Conservation (phyloP, 2,797 vertebrate species). For the Channa striata region DNA sequence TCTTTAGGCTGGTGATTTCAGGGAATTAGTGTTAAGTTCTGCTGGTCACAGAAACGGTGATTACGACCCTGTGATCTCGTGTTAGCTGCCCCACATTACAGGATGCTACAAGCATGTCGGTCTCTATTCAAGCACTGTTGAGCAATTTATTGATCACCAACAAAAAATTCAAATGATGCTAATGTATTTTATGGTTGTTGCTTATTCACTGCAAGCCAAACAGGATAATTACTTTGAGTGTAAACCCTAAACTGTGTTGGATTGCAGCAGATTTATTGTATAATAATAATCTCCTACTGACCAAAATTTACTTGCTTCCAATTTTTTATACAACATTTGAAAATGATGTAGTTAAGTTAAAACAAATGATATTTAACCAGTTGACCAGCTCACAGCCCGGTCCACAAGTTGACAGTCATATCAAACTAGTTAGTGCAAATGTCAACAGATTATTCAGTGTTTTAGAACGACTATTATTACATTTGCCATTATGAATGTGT, state of each 20-base stretch:
- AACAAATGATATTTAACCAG: slow-evolving; percentile 1
- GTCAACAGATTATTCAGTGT: background rate
- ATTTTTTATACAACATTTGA: background rate
- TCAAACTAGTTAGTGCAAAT: slow-evolving; percentile 1
- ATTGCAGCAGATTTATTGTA: slow-evolving; percentile 1
- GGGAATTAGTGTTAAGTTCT: slow-evolving; percentile 46
- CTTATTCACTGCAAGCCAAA: slow-evolving; percentile 3
- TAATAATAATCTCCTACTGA: background rate
- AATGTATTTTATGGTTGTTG: background rate
- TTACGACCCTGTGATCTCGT: slow-evolving; percentile 28
- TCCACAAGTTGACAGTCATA: background rate
- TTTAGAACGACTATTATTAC: background rate
- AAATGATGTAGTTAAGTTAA: background rate
- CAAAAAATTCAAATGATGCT: background rate
- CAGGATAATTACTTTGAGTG: slow-evolving; percentile 6
- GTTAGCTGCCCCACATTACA: slow-evolving; percentile 7
- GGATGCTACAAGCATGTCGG: background rate
- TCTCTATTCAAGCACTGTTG: slow-evolving; percentile 5
- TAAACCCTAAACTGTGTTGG: slow-evolving; percentile 8
- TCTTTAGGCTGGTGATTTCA: slow-evolving; percentile 43
- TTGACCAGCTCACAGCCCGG: background rate
- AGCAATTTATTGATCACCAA: background rate
- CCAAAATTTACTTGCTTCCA: background rate
- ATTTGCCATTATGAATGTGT: background rate
- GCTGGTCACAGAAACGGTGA: slow-evolving; percentile 22